These are phyloP conservation scores for Agriopis leucophaearia DNA, from an alignment of 2,888 invertebrate genomes.

Conservation along the genomic window DNA sequence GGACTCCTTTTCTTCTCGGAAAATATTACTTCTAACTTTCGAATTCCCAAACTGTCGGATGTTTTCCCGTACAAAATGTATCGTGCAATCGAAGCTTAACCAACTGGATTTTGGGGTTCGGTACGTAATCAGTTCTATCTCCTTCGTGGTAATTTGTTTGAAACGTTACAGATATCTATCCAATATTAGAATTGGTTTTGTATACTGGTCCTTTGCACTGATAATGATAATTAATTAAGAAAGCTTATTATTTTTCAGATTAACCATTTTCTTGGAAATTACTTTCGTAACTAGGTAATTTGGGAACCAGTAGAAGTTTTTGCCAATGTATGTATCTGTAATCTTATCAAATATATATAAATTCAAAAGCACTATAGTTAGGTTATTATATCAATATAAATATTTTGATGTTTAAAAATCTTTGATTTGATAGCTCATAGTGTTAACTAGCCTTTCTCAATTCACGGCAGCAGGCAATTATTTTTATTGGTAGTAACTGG, in stretches of 20 bases:
- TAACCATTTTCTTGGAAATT: too few relatives aligned
- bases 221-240: too few relatives aligned
- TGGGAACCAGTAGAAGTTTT: too few relatives aligned
- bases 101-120: conserved; percentile 69
- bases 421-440: conserved; percentile 34
- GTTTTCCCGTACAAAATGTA: conserved; percentile 5
- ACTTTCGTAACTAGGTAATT: too few relatives aligned
- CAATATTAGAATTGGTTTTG: background rate
- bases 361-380: too few relatives aligned
- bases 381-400: too few relatives aligned
- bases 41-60: conserved; percentile 13
- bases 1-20: conserved; percentile 16
- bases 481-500: conserved; percentile 37
- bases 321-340: too few relatives aligned
- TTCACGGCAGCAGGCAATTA: conserved; percentile 35
- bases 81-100: conserved; percentile 27
- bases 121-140: conserved; percentile 64
- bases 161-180: background rate
- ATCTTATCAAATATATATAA: too few relatives aligned
- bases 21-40: conserved; percentile 21
- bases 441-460: conserved; percentile 30
- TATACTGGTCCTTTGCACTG: too few relatives aligned
- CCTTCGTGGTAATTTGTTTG: conserved; percentile 59
- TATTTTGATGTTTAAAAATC: conserved; percentile 17
- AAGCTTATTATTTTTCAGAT: too few relatives aligned